Evolutionary conservation across 2,797 vertebrate genomes (phyloP).

Genomic region (Tachyglossus aculeatus): DNA sequence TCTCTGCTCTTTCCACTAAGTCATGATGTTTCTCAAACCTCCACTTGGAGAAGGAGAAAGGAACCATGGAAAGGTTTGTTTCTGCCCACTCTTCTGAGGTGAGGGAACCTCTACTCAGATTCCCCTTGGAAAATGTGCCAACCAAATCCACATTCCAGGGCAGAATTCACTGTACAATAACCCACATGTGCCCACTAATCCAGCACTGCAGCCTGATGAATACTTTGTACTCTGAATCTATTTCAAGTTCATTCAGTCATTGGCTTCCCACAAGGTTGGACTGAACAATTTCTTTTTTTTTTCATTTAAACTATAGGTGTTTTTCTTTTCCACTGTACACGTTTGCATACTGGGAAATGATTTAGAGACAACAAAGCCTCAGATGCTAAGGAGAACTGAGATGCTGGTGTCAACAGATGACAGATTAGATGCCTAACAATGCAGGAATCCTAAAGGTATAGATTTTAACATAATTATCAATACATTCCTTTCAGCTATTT

Average conservation of each 20-base stretch:
- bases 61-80: too few relatives aligned
- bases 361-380: slow-evolving; percentile 49
- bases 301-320: not conserved
- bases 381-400: slow-evolving; percentile 49
- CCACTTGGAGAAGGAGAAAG: too few relatives aligned
- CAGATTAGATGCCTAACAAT: slow-evolving; percentile 56
- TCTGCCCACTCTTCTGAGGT: too few relatives aligned
- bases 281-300: not conserved
- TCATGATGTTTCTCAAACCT: too few relatives aligned
- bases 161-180: too few relatives aligned
- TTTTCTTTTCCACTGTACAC: slow-evolving; percentile 1
- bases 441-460: slow-evolving; percentile 65
- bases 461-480: slow-evolving; percentile 79
- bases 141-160: too few relatives aligned
- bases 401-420: slow-evolving; percentile 63
- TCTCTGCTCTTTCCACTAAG: too few relatives aligned
- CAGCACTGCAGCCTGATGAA: not conserved
- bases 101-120: too few relatives aligned
- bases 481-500: slow-evolving; percentile 72
- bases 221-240: not conserved
- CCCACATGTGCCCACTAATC: too few relatives aligned
- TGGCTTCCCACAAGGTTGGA: not conserved
- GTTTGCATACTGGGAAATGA: slow-evolving; percentile 41
- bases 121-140: too few relatives aligned
- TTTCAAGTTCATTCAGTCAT: too few relatives aligned